These are phyloP conservation scores for Criorhina ranunculi DNA, from an alignment of 2,888 invertebrate genomes.

Conservation along the genomic window DNA sequence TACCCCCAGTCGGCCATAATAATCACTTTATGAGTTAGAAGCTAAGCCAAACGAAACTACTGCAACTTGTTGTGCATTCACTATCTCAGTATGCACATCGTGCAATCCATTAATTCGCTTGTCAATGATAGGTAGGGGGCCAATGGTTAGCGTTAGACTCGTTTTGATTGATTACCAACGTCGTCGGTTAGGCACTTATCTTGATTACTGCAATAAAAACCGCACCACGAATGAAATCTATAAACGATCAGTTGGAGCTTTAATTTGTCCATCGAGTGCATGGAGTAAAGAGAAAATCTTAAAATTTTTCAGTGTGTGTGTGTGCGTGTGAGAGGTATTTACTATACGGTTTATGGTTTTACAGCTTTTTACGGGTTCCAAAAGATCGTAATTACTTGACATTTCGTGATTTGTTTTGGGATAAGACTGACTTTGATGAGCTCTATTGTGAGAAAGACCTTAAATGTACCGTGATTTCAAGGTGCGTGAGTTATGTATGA, in stretches of 20 bases:
- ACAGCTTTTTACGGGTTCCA: too few species aligned
- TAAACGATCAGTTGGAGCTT: slow-evolving; percentile 63
- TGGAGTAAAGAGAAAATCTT: neutral
- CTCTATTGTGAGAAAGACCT: neutral
- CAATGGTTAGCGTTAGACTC: slow-evolving; percentile 50
- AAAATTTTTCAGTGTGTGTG: slow-evolving; percentile 21
- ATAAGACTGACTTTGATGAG: slow-evolving; percentile 2
- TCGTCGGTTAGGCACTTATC: slow-evolving; percentile 58
- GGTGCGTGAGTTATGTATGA: neutral
- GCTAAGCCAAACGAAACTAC: slow-evolving; percentile 14
- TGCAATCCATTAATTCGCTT: slow-evolving; percentile 64
- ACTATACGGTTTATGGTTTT: slow-evolving; percentile 20
- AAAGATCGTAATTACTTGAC: slow-evolving; percentile 5
- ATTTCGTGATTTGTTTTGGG: slow-evolving; percentile 43
- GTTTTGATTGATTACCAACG: slow-evolving; percentile 69
- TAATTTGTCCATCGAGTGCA: slow-evolving; percentile 37
- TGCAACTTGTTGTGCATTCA: slow-evolving; percentile 64
- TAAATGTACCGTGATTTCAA: neutral
- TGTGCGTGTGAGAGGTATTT: slow-evolving; percentile 30
- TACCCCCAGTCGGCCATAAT: slow-evolving; percentile 18
- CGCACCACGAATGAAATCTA: slow-evolving; percentile 54
- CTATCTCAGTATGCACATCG: slow-evolving; percentile 49
- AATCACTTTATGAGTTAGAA: slow-evolving; percentile 47
- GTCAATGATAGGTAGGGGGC: slow-evolving; percentile 49
- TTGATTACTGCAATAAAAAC: slow-evolving; percentile 71